A percentile compares a stretch with the other conserved stretches of the same genome.
Evolutionary conservation across 1,140 invertebrate genomes (phyloP).

Genomic region (Palaemon carinicauda): DNA sequence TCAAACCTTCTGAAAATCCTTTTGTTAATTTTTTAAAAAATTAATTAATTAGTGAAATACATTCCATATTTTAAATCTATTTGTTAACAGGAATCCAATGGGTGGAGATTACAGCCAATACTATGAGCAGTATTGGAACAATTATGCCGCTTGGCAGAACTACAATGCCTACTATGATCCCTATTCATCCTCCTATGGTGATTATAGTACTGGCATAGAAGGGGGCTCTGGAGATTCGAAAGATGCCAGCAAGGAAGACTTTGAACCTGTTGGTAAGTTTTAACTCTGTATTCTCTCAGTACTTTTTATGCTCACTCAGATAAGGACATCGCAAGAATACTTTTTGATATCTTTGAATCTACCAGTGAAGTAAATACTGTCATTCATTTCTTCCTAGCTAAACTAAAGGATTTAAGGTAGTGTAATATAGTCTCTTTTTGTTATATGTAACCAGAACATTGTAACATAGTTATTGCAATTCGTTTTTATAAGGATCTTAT

Average conservation of each 20-base stretch:
- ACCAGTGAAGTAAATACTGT: too few species aligned
- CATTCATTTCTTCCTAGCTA: not conserved
- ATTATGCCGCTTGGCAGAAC: conserved; percentile 71
- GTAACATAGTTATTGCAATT: too few species aligned
- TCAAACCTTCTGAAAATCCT: too few species aligned
- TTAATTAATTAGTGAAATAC: not conserved
- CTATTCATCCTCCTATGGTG: conserved; percentile 64
- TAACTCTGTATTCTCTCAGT: not conserved
- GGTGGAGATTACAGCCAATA: conserved; percentile 60
- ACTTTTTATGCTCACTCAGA: not conserved
- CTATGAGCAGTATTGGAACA: conserved; percentile 71
- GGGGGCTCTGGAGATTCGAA: conserved; percentile 62
- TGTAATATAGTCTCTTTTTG: too few species aligned
- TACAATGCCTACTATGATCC: conserved; percentile 61
- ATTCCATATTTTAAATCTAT: not conserved
- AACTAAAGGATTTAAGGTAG: too few species aligned
- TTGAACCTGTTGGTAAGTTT: conserved; percentile 72
- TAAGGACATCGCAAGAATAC: too few species aligned
- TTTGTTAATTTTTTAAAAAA: too few species aligned
- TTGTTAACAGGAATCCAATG: conserved; percentile 42
- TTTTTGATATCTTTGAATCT: too few species aligned
- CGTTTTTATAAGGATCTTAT: not conserved
- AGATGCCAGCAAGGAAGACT: conserved; percentile 68
- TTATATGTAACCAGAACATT: too few species aligned
- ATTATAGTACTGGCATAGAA: conserved; percentile 64